These are phyloP conservation scores for Beroe ovata DNA, from an alignment of 37 sponge, comb jelly and placozoan species.

Conservation along the genomic window DNA sequence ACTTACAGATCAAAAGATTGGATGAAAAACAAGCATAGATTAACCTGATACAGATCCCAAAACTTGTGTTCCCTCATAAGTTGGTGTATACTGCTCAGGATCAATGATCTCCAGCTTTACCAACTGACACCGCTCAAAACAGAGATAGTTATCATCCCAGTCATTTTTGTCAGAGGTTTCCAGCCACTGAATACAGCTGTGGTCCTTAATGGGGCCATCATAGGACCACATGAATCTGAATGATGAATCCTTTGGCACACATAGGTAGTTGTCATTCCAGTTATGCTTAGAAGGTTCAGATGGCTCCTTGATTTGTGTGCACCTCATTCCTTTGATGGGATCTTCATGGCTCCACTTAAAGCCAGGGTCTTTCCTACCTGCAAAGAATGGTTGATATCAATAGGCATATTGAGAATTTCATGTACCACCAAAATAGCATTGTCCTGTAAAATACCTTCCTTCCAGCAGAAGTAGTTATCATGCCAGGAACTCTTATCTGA, in stretches of 20 bases:
- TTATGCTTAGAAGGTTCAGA: background rate
- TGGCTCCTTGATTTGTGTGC: background rate
- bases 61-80: too few species aligned
- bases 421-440: too few species aligned
- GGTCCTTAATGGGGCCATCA: background rate
- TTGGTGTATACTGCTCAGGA: too few species aligned
- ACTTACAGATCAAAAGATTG: too few species aligned
- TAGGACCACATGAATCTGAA: background rate
- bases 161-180: background rate
- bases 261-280: constrained; percentile 20
- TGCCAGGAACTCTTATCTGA: background rate
- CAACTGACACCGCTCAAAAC: background rate
- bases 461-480: constrained; percentile 29
- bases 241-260: background rate
- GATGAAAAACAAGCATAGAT: too few species aligned
- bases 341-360: background rate
- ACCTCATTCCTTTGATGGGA: constrained; percentile 6
- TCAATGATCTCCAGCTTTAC: too few species aligned
- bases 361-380: constrained; percentile 1
- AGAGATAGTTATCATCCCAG: background rate
- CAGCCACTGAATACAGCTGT: constrained; percentile 2
- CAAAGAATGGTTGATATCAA: too few species aligned
- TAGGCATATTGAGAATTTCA: too few species aligned
- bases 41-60: too few species aligned
- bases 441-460: too few species aligned